A percentile compares a stretch with the other conserved stretches of the same genome.
phyloP scores from a whole-genome alignment of 30 jellyfish, hydroid and myxozoan species.

The Turritopsis dohrnii region DNA sequence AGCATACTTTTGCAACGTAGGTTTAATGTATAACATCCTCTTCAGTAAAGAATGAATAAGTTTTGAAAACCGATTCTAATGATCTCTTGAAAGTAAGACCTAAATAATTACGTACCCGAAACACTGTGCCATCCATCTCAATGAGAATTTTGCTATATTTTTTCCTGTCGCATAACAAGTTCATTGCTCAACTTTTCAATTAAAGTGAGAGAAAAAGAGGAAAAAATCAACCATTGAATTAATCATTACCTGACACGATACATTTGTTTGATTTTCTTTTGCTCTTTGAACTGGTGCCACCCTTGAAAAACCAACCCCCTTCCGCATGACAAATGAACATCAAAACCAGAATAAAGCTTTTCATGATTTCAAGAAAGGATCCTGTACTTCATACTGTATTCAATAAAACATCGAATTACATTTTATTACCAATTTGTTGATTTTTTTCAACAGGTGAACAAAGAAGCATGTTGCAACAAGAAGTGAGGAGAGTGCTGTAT shows the following conservation, averaged over 20 bases:
- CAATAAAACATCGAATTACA: neutral
- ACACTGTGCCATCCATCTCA: too few species aligned
- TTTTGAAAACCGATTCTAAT: neutral
- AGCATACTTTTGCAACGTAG: too few species aligned
- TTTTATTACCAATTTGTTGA: neutral
- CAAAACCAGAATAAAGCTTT: neutral
- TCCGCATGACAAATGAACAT: neutral
- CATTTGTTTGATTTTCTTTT: slow-evolving; percentile 1
- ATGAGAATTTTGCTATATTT: too few species aligned
- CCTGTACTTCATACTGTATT: too few species aligned
- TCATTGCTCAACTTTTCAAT: too few species aligned
- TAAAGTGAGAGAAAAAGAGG: too few species aligned
- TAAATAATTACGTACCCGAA: too few species aligned
- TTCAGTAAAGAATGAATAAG: neutral
- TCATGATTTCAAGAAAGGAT: neutral
- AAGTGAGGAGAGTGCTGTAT: neutral
- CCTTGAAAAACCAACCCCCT: slow-evolving; percentile 1
- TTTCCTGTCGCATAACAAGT: too few species aligned
- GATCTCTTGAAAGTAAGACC: too few species aligned
- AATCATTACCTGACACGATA: neutral
- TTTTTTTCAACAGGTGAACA: neutral
- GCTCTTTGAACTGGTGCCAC: neutral
- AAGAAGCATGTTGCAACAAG: neutral
- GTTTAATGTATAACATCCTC: too few species aligned
- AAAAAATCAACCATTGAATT: too few species aligned